These are phyloP conservation scores for Metallyticus violacea DNA, from an alignment of 2,888 invertebrate species.

Conservation along the genomic window DNA sequence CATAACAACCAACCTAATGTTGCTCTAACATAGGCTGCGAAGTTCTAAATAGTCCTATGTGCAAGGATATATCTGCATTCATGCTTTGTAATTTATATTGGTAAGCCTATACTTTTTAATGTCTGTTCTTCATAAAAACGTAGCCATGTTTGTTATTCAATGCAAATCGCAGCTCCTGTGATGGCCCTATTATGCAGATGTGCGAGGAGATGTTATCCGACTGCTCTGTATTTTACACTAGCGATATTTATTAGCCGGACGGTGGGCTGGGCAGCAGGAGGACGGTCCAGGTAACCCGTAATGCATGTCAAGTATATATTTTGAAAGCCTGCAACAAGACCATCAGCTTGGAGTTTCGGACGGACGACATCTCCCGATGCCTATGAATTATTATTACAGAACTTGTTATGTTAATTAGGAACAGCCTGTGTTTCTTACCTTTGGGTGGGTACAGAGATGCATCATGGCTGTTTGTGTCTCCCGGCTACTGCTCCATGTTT, in stretches of 20 bases:
- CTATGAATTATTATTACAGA: conserved; percentile 48
- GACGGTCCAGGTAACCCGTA: neutral
- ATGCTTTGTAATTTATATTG: conserved; percentile 1
- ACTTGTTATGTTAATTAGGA: conserved; percentile 49
- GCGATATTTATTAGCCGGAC: neutral
- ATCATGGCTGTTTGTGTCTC: neutral
- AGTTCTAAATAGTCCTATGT: neutral
- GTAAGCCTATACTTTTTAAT: conserved; percentile 8
- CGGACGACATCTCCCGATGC: conserved; percentile 8
- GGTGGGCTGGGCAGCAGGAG: too few relatives aligned
- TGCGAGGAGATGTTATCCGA: neutral
- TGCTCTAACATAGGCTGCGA: neutral
- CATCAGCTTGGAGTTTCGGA: neutral
- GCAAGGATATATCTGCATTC: neutral
- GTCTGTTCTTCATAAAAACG: conserved; percentile 1
- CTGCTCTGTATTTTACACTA: neutral
- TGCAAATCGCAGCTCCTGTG: conserved; percentile 9
- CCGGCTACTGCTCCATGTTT: neutral
- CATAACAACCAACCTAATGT: neutral
- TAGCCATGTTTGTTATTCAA: conserved; percentile 14
- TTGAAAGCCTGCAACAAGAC: neutral
- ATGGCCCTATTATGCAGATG: neutral
- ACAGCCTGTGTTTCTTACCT: neutral
- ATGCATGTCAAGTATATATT: neutral
- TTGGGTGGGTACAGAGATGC: neutral